phyloP scores from a whole-genome alignment of 2,113 vertebrate genomes.

The Melanocharis versteri region DNA sequence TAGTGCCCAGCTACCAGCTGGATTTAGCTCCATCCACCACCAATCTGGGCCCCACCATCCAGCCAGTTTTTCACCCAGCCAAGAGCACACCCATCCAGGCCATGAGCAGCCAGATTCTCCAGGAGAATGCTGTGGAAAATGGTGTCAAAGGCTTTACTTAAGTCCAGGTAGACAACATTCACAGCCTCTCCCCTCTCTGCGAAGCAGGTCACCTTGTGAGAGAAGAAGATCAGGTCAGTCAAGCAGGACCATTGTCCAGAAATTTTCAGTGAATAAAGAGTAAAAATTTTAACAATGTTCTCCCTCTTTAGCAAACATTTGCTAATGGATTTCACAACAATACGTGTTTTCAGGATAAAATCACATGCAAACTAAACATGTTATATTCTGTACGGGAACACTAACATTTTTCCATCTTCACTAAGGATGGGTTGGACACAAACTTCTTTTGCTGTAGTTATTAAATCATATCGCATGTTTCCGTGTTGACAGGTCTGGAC shows the following conservation, averaged over 20 bases:
- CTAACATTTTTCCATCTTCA: slow-evolving; percentile 7
- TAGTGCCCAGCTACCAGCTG: accelerated
- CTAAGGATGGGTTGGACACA: slow-evolving; percentile 11
- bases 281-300: neutral
- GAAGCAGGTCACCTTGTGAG: accelerated
- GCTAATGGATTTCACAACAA: slow-evolving; percentile 50
- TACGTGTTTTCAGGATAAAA: slow-evolving; percentile 28
- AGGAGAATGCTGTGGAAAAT: neutral
- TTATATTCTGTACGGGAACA: neutral
- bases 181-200: neutral
- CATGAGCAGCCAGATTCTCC: neutral
- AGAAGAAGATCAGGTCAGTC: neutral
- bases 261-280: neutral
- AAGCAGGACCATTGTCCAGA: neutral
- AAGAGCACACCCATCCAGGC: neutral
- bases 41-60: neutral
- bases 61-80: neutral
- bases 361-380: neutral
- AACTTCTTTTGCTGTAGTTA: neutral
- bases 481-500: slow-evolving; percentile 4
- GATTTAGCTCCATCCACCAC: neutral
- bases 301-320: slow-evolving; percentile 27
- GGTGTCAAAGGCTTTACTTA: neutral
- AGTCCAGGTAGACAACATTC: neutral
- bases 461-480: slow-evolving; percentile 42